These are phyloP conservation scores for Gymnopithys bicolor DNA, from an alignment of 2,797 vertebrate genomes.

Conservation along the genomic window DNA sequence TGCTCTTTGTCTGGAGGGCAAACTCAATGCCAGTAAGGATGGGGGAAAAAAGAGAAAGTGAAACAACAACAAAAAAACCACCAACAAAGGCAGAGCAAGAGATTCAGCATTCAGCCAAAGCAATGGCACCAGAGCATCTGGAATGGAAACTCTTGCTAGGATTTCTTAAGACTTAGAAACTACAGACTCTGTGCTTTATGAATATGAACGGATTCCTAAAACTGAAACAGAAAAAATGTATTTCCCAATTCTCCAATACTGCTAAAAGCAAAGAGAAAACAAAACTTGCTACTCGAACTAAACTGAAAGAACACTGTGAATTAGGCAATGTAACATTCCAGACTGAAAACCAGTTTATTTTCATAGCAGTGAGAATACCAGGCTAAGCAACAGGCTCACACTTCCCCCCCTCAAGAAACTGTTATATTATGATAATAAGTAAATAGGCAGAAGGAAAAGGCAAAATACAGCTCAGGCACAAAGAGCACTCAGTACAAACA, in stretches of 20 bases:
- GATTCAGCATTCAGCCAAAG: not conserved
- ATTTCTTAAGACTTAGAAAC: not conserved
- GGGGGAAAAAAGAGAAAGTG: not conserved
- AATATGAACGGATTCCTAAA: not conserved
- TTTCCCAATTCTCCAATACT: not conserved
- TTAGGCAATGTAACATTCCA: not conserved
- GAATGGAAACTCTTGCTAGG: not conserved
- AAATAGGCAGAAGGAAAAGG: not conserved
- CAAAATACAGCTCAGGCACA: not conserved
- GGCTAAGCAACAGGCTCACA: not conserved
- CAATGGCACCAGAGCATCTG: not conserved
- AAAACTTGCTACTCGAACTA: not conserved
- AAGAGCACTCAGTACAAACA: not conserved
- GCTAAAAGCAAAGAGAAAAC: not conserved
- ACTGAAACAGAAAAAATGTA: not conserved
- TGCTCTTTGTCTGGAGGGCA: slow-evolving; percentile 41
- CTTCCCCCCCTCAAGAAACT: not conserved
- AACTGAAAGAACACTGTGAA: not conserved
- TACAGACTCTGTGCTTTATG: not conserved
- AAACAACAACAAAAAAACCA: not conserved
- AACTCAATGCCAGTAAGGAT: not conserved
- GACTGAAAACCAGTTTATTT: not conserved
- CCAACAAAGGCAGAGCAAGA: not conserved
- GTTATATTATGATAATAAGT: not conserved
- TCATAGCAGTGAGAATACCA: not conserved